phyloP scores from a whole-genome alignment of 2,113 vertebrate species.

The Epinephelus lanceolatus region DNA sequence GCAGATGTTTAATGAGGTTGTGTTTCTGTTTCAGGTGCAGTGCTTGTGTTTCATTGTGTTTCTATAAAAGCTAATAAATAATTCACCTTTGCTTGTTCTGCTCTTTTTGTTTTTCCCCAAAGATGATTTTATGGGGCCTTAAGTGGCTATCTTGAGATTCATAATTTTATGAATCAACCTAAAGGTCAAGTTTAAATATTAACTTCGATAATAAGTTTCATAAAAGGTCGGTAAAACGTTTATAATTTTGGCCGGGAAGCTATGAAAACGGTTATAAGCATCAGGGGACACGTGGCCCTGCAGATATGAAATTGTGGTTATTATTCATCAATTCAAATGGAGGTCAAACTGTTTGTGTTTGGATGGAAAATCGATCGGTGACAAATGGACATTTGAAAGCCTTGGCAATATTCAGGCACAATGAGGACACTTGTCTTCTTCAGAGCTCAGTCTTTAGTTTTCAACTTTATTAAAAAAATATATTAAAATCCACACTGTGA shows the following conservation, averaged over 20 bases:
- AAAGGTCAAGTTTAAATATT: not conserved
- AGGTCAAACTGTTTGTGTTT: slow-evolving; percentile 27
- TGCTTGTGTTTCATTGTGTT: not conserved
- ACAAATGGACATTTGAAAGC: slow-evolving; percentile 40
- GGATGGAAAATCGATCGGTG: slow-evolving; percentile 65
- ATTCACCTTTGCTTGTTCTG: not conserved
- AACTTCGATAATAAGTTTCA: not conserved
- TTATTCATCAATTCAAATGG: slow-evolving; percentile 68
- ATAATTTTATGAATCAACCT: not conserved
- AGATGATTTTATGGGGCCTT: not conserved
- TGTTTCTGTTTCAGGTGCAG: not conserved
- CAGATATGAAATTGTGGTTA: slow-evolving; percentile 36
- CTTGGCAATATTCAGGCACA: not conserved
- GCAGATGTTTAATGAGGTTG: not conserved
- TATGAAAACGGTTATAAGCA: not conserved
- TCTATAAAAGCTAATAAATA: not conserved
- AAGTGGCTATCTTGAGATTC: not conserved
- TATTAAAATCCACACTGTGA: not conserved
- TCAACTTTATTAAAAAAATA: slow-evolving; percentile 5
- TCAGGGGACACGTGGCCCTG: not conserved
- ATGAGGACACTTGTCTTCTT: not conserved
- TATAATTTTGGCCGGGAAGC: accelerated
- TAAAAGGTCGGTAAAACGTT: not conserved
- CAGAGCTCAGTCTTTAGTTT: not conserved
- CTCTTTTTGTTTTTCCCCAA: not conserved